Evolutionary conservation across 2,113 vertebrate species (phyloP).

Genomic region (Anseranas semipalmata): DNA sequence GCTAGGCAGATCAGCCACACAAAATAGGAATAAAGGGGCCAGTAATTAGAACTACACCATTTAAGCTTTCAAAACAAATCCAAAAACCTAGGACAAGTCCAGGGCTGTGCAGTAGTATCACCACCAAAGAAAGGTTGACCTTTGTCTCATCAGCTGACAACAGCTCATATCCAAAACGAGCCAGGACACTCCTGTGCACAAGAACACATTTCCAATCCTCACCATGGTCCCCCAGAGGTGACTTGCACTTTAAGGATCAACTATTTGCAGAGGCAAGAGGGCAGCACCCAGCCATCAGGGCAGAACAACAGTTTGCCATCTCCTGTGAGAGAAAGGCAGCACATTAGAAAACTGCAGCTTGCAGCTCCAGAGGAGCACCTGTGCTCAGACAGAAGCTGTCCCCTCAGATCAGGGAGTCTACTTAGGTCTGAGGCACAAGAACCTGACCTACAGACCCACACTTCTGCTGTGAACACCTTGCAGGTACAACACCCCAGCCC

Average conservation of each 20-base stretch:
- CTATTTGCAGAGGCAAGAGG: not conserved
- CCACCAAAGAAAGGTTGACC: not conserved
- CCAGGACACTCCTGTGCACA: not conserved
- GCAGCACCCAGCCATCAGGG: not conserved
- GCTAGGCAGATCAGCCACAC: not conserved
- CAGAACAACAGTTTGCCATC: not conserved
- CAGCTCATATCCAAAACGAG: too few species aligned
- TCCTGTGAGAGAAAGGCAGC: not conserved
- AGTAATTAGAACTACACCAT: not conserved
- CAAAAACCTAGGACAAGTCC: not conserved
- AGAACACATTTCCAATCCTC: not conserved
- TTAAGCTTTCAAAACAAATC: not conserved
- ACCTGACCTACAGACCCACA: not conserved
- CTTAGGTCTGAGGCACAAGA: not conserved
- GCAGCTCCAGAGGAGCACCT: not conserved
- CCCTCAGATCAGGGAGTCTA: not conserved
- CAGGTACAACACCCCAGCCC: fast-evolving
- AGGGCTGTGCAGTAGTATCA: fast-evolving
- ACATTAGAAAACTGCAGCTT: not conserved
- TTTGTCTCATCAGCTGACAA: not conserved
- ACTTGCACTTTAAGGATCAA: not conserved
- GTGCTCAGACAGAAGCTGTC: not conserved
- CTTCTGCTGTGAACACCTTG: too few species aligned
- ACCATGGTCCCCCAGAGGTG: fast-evolving
- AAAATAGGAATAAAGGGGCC: not conserved